Base-by-base conservation (phyloP, 2,797 vertebrate genomes). In the Channa striata region DNA sequence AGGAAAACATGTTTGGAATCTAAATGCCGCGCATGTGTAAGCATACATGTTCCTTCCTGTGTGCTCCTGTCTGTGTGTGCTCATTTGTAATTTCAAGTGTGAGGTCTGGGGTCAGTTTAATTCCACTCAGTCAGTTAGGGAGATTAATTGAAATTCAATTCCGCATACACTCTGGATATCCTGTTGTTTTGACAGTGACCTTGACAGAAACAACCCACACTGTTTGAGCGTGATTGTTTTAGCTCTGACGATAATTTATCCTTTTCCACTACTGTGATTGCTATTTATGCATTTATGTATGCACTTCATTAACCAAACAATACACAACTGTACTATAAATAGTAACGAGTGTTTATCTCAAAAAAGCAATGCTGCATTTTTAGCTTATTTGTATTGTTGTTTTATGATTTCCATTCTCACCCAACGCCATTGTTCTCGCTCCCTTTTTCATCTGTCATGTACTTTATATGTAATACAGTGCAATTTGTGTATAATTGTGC, bases 111-210 rank as follows among this genome's bases (percentile, higher is more conserved):
- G 87, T 91, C 85, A 86, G 59, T 90, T 91, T 68, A 84, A 80
- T 90, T 87, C 75, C 77, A 77, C 83, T 85, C 78, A 70, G 84
- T 88, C 82, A 89, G 84, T 83, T 89, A 39, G 0, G 36, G 56
- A 86, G 87, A 91, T 91, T 86, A 86, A 91, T 90, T 90, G 75
- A 89, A 90, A 89, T 89, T 90, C 78, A 91, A 88, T 90, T 83
- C 71, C 2, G 53, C 84, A 86, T 79, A 81, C 83, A 86, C 65
- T 71, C 73, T 83, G 85, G 74, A 85, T 86, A 76, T 86, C 77
- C 74, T 77, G 54, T 83, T 87, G 72, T 68, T 86, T 62, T 86
- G 84, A 87, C 84, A 67, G 63, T 85, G 87, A 89, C 88, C 87
- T 91, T 89, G 80, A 71, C 74, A 68, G 82, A 75, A 69, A 36